A percentile compares a stretch with the other conserved stretches of the same genome.
These are phyloP conservation scores for Spinus pinus DNA, from an alignment of 2,797 vertebrate genomes.

Conservation along the genomic window DNA sequence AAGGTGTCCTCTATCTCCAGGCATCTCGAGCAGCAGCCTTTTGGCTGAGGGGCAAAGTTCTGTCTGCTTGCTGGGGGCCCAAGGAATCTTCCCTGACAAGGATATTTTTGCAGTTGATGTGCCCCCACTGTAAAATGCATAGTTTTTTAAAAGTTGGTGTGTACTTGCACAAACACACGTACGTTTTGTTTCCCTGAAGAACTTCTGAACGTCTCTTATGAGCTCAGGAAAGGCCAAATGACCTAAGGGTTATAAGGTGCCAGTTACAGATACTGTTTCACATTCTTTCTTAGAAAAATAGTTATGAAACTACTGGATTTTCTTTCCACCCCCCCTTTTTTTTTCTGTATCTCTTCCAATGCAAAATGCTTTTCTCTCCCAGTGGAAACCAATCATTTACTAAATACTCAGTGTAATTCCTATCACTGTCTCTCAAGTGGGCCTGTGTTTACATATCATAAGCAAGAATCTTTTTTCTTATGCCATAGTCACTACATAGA, in stretches of 20 bases:
- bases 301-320: constrained; percentile 45
- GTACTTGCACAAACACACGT: neutral
- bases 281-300: constrained; percentile 63
- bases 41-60: neutral
- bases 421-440: neutral
- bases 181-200: neutral
- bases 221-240: constrained; percentile 23
- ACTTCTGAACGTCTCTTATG: neutral
- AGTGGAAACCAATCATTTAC: constrained; percentile 48
- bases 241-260: constrained; percentile 50
- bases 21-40: neutral
- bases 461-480: constrained; percentile 22
- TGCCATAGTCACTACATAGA: neutral
- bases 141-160: neutral
- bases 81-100: neutral
- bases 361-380: constrained; percentile 18
- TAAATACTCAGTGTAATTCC: constrained; percentile 52
- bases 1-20: neutral
- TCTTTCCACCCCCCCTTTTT: neutral
- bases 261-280: constrained; percentile 53
- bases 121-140: neutral
- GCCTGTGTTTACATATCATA: constrained; percentile 26
- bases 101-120: neutral
- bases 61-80: neutral
- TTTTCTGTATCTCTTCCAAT: constrained; percentile 26